These are phyloP conservation scores for Andrena fulva DNA, from an alignment of 2,888 invertebrate species.

Conservation along the genomic window DNA sequence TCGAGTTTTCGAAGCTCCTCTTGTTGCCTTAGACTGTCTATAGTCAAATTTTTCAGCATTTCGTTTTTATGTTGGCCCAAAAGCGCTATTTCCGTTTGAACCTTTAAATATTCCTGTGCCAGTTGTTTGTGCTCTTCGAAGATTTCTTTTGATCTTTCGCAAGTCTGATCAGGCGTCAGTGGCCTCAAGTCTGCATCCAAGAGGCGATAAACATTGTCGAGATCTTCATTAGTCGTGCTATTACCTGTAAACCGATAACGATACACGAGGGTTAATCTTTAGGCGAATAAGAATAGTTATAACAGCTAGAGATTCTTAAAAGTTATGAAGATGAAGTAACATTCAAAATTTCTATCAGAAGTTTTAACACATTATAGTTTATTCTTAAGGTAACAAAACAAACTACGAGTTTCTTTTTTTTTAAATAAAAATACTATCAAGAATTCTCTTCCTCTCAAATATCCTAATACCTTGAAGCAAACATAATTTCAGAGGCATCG, in stretches of 20 bases:
- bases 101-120: conserved; percentile 95
- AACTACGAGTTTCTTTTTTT: background rate
- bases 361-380: background rate
- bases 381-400: background rate
- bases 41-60: conserved; percentile 86
- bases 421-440: background rate
- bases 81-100: conserved; percentile 94
- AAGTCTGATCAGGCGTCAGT: conserved; percentile 92
- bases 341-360: too few species aligned
- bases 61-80: conserved; percentile 92
- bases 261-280: conserved; percentile 6
- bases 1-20: conserved; percentile 89
- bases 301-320: too few species aligned
- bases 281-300: background rate
- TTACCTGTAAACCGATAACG: conserved; percentile 69
- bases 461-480: background rate
- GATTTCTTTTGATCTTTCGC: conserved; percentile 92
- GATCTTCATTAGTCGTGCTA: conserved; percentile 78
- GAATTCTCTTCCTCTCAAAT: background rate
- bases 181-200: conserved; percentile 94
- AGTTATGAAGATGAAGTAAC: too few species aligned
- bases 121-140: conserved; percentile 95
- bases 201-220: conserved; percentile 91
- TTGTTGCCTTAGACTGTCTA: conserved; percentile 86
- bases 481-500: too few species aligned